phyloP scores from a whole-genome alignment of 2,113 vertebrate genomes.

The Eretmochelys imbricata region DNA sequence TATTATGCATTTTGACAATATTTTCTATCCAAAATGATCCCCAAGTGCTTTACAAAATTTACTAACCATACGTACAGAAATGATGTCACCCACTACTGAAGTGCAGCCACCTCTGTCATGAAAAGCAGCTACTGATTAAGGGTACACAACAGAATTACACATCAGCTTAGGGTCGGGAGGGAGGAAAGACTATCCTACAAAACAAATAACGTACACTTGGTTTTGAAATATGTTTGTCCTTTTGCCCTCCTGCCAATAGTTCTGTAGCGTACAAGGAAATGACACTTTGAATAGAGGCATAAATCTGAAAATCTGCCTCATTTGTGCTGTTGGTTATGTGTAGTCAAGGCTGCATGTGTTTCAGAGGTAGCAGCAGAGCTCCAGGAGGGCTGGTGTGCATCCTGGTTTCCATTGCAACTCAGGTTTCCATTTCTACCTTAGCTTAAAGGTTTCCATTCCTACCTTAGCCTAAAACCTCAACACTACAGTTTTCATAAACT shows the following conservation, averaged over 20 bases:
- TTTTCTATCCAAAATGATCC: no score
- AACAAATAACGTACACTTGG: no score
- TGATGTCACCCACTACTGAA: no score
- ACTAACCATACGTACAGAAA: no score
- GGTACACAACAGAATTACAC: no score
- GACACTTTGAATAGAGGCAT: not conserved
- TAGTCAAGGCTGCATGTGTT: not conserved
- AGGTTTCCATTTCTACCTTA: not conserved
- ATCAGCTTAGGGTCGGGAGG: no score
- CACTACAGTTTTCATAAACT: not conserved
- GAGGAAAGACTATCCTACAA: no score
- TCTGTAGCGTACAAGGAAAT: not conserved
- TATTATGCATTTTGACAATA: no score
- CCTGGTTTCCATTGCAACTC: not conserved
- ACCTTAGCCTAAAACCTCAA: no score
- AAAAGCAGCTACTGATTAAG: no score
- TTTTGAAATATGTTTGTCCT: not conserved
- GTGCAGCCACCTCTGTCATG: no score
- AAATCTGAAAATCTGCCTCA: not conserved
- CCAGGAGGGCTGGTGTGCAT: not conserved
- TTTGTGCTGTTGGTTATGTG: not conserved
- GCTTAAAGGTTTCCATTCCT: not conserved
- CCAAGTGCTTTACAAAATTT: no score
- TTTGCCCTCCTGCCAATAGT: not conserved
- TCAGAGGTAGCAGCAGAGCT: not conserved